phyloP scores from a whole-genome alignment of 2,113 vertebrate genomes.

The Pelusios castaneus region DNA sequence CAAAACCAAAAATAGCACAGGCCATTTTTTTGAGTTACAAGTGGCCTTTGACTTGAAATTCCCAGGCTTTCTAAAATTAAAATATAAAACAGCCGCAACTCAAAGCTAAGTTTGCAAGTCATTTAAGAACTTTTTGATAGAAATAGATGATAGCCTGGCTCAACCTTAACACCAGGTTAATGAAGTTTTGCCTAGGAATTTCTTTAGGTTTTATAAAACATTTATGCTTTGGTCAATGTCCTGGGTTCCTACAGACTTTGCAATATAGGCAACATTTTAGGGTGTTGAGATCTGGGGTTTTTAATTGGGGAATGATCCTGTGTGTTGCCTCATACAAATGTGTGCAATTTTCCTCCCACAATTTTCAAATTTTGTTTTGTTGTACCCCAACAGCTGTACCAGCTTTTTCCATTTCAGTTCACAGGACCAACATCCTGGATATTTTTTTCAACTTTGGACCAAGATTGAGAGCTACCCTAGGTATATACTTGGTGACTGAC shows the following conservation, averaged over 20 bases:
- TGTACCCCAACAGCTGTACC: background rate
- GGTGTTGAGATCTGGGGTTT: background rate
- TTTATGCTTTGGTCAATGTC: background rate
- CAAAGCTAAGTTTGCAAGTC: too few relatives aligned
- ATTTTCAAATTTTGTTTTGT: background rate
- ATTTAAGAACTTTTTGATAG: accelerated
- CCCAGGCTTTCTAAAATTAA: background rate
- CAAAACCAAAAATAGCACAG: background rate
- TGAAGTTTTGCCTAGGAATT: background rate
- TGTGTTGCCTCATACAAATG: background rate
- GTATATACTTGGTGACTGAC: background rate
- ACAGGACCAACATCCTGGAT: background rate
- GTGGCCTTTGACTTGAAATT: background rate
- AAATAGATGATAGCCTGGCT: background rate
- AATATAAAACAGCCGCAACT: background rate
- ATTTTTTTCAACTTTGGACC: background rate
- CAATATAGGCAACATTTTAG: background rate
- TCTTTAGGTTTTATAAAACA: background rate
- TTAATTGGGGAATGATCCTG: too few relatives aligned
- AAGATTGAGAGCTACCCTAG: background rate
- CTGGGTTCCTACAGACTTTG: background rate
- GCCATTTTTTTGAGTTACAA: background rate
- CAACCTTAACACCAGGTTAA: background rate
- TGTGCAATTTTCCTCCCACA: accelerated
- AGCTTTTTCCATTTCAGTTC: background rate